Conservation (phyloP, 2,113 vertebrate species). For the rat (Rattus norvegicus) region DNA sequence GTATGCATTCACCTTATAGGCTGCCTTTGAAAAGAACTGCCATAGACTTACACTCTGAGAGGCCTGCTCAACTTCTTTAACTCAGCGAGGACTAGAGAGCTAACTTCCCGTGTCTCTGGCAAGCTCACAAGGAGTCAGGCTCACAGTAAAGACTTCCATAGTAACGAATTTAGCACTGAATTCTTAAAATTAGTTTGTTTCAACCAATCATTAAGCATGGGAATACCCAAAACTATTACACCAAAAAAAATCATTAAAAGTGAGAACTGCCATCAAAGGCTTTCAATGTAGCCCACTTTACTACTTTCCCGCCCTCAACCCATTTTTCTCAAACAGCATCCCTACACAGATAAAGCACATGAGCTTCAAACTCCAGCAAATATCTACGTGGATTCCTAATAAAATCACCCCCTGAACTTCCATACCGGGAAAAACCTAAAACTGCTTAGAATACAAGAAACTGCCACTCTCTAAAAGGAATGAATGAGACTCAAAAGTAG, state of each 20-base stretch:
- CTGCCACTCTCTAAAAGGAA: slow-evolving; percentile 15
- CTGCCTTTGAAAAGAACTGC: slow-evolving; percentile 78
- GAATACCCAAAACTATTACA: slow-evolving; percentile 5
- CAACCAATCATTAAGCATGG: not conserved
- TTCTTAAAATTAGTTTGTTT: slow-evolving; percentile 40
- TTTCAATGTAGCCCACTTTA: not conserved
- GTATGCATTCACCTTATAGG: slow-evolving; percentile 47
- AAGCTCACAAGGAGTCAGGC: not conserved
- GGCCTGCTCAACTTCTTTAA: slow-evolving; percentile 79
- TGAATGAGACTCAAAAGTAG: not conserved
- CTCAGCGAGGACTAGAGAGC: slow-evolving; percentile 73
- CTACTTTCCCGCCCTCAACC: not conserved
- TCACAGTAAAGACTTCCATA: not conserved
- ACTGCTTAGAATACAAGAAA: slow-evolving; percentile 44
- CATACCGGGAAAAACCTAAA: slow-evolving; percentile 14
- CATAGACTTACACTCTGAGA: slow-evolving; percentile 69
- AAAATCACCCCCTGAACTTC: slow-evolving; percentile 62
- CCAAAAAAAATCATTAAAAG: slow-evolving; percentile 22
- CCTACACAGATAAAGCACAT: slow-evolving; percentile 61
- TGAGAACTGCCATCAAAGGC: not conserved
- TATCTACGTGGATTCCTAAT: slow-evolving; percentile 70
- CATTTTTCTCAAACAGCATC: not conserved
- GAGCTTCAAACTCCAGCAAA: slow-evolving; percentile 28
- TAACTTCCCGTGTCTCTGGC: slow-evolving; percentile 59
- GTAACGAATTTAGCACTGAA: not conserved